A percentile compares a stretch with the other conserved stretches of the same genome.
Conservation (phyloP, 2,888 invertebrate species). For the Prosapia bicincta region DNA sequence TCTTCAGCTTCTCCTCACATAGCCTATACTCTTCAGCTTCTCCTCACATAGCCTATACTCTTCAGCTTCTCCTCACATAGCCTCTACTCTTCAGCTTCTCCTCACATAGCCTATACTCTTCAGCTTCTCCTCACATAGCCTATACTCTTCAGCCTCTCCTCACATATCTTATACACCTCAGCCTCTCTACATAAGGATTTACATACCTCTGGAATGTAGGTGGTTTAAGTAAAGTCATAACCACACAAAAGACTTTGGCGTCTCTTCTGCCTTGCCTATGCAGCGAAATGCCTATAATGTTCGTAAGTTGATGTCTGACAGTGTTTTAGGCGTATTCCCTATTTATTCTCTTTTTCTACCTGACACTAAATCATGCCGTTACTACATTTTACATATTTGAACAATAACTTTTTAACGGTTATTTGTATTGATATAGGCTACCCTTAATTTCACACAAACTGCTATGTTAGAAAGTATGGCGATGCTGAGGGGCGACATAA, state of each 20-base stretch:
- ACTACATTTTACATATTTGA: not conserved
- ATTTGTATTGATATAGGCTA: not conserved
- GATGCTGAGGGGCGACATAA: not conserved
- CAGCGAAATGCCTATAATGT: not conserved
- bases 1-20: too few relatives aligned
- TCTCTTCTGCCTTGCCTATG: not conserved
- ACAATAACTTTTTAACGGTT: not conserved
- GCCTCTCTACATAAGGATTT: not conserved
- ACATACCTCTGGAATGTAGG: not conserved
- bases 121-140: too few relatives aligned
- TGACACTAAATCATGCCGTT: not conserved
- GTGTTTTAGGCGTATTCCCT: not conserved
- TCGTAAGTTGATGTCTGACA: not conserved
- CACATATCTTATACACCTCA: too few relatives aligned
- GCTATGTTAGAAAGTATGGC: not conserved
- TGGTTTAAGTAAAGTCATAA: slow-evolving; percentile 2
- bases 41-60: too few relatives aligned
- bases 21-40: too few relatives aligned
- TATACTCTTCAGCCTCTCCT: too few relatives aligned
- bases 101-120: too few relatives aligned
- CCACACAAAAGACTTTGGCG: not conserved
- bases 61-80: too few relatives aligned
- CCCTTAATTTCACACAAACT: slow-evolving; percentile 6
- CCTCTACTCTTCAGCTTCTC: too few relatives aligned
- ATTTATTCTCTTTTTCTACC: not conserved